Evolutionary conservation across 2,888 invertebrate species (phyloP).

Genomic region (Metacarcinus magister): DNA sequence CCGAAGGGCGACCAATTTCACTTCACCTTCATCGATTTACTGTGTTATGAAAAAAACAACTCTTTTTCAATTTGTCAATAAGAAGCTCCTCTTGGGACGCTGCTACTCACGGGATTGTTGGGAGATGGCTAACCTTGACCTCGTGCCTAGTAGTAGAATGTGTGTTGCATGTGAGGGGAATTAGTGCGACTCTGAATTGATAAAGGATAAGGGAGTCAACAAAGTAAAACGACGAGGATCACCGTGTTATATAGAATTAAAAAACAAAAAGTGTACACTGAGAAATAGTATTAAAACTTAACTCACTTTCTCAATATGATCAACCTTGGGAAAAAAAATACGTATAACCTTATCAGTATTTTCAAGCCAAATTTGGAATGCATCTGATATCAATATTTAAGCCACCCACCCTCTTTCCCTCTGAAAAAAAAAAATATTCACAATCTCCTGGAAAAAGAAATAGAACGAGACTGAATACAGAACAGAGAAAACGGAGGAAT

Average conservation of each 20-base stretch:
- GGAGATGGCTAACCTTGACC: neutral
- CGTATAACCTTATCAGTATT: neutral
- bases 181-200: neutral
- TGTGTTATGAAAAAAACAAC: neutral
- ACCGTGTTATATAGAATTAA: neutral
- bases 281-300: neutral
- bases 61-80: neutral
- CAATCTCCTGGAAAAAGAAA: neutral
- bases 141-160: neutral
- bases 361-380: neutral
- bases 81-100: neutral
- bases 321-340: neutral
- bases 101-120: neutral
- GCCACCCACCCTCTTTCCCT: neutral
- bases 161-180: neutral
- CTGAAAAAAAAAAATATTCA: neutral
- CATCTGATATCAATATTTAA: neutral
- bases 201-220: neutral
- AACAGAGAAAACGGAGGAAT: neutral
- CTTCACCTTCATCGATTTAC: neutral
- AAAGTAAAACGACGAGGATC: neutral
- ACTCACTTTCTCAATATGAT: neutral
- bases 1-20: neutral
- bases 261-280: neutral
- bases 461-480: neutral